phyloP scores from a whole-genome alignment of 2,888 invertebrate species.

The Sphaerophoria rueppellii region DNA sequence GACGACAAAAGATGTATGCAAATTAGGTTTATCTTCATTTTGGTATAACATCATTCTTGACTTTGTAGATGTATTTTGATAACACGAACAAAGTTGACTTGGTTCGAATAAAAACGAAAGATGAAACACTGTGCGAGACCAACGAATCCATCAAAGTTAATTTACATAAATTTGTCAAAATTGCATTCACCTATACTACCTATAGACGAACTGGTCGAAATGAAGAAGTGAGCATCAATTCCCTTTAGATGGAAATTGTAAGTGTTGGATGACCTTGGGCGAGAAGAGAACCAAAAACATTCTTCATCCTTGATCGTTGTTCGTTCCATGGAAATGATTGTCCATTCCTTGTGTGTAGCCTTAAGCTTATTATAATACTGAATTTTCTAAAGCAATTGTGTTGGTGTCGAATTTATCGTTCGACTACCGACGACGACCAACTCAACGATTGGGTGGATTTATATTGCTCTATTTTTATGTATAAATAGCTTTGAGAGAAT shows the following conservation, averaged over 20 bases:
- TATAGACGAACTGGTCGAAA: background rate
- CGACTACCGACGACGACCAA: background rate
- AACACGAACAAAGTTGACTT: slow-evolving; percentile 11
- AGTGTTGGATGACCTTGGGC: slow-evolving; percentile 42
- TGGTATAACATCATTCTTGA: slow-evolving; percentile 9
- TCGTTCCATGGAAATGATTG: slow-evolving; percentile 25
- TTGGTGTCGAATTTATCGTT: background rate
- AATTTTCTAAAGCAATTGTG: slow-evolving; percentile 42
- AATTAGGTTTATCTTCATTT: slow-evolving; percentile 53
- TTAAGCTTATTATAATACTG: slow-evolving; percentile 64
- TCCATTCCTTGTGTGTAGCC: slow-evolving; percentile 52
- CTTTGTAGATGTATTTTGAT: slow-evolving; percentile 19
- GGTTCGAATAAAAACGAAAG: slow-evolving; percentile 11
- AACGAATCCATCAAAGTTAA: slow-evolving; percentile 70
- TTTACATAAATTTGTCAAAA: slow-evolving; percentile 73
- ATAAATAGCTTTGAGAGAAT: background rate
- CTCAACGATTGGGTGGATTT: slow-evolving; percentile 31
- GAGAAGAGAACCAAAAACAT: slow-evolving; percentile 17
- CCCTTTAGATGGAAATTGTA: background rate
- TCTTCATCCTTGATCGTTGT: slow-evolving; percentile 47
- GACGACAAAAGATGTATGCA: slow-evolving; percentile 56
- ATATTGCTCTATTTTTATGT: slow-evolving; percentile 6
- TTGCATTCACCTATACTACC: slow-evolving; percentile 54
- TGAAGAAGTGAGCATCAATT: background rate
- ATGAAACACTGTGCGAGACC: slow-evolving; percentile 12